Evolutionary conservation across 2,113 vertebrate genomes (phyloP).

Genomic region (Cryptomyrus ogoouensis): DNA sequence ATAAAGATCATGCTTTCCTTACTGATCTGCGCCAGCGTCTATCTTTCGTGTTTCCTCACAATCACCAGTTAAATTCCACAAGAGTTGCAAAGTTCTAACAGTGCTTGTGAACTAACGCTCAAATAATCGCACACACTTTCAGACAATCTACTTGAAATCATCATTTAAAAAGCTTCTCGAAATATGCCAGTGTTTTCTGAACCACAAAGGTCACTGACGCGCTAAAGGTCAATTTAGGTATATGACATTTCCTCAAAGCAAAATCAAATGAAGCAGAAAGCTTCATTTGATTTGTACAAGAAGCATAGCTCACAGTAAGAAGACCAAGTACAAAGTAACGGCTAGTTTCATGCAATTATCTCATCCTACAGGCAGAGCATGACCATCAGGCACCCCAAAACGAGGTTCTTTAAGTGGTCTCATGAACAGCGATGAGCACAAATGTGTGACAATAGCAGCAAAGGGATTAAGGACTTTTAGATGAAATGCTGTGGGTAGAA

Average conservation of each 20-base stretch:
- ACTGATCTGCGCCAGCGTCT: too few species aligned
- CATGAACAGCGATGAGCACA: neutral
- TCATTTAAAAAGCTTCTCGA: neutral
- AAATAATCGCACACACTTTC: neutral
- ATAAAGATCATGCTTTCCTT: too few species aligned
- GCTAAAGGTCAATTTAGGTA: neutral
- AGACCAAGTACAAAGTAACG: neutral
- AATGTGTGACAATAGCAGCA: neutral
- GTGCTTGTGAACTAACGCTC: neutral
- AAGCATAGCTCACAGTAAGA: neutral
- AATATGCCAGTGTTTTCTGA: neutral
- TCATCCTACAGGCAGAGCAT: neutral
- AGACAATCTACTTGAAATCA: neutral
- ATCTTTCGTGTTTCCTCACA: neutral
- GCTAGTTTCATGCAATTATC: neutral
- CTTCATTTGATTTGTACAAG: neutral
- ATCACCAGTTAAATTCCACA: neutral
- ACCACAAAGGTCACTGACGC: neutral
- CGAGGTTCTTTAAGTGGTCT: neutral
- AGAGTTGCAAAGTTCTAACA: neutral
- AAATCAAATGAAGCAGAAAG: neutral
- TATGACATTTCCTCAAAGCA: neutral
- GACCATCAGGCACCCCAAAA: neutral
- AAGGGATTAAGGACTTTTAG: neutral
- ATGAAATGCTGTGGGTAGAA: neutral